Evolutionary conservation across 2,113 vertebrate species (phyloP).

Genomic region (Menura novaehollandiae): DNA sequence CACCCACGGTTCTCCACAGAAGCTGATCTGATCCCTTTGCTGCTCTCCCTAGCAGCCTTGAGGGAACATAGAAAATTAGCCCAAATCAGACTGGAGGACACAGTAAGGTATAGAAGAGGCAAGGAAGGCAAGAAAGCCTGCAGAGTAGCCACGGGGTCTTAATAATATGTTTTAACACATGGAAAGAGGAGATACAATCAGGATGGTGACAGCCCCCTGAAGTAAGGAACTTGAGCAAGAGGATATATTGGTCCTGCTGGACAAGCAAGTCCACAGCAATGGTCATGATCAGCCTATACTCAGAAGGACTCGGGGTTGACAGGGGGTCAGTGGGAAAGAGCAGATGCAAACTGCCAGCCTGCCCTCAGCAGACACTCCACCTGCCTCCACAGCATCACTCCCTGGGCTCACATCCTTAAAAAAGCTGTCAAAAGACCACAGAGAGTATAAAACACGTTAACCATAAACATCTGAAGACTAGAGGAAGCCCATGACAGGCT

Average conservation of each 20-base stretch:
- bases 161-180: fast-evolving
- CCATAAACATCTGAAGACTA: neutral
- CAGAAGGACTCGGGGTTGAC: neutral
- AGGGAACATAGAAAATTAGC: neutral
- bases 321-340: neutral
- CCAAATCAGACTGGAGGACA: neutral
- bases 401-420: neutral
- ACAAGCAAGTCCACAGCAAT: neutral
- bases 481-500: neutral
- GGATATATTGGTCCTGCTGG: neutral
- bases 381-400: neutral
- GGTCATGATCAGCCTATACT: neutral
- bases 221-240: neutral
- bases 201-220: neutral
- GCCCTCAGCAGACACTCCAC: fast-evolving
- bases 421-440: neutral
- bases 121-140: neutral
- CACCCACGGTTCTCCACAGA: neutral
- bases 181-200: neutral
- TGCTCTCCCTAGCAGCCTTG: neutral
- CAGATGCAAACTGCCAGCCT: neutral
- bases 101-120: neutral
- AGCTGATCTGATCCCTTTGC: neutral
- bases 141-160: neutral
- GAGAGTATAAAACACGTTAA: neutral